Conservation (phyloP, 2,113 vertebrate species). For the Rhombomys opimus region DNA sequence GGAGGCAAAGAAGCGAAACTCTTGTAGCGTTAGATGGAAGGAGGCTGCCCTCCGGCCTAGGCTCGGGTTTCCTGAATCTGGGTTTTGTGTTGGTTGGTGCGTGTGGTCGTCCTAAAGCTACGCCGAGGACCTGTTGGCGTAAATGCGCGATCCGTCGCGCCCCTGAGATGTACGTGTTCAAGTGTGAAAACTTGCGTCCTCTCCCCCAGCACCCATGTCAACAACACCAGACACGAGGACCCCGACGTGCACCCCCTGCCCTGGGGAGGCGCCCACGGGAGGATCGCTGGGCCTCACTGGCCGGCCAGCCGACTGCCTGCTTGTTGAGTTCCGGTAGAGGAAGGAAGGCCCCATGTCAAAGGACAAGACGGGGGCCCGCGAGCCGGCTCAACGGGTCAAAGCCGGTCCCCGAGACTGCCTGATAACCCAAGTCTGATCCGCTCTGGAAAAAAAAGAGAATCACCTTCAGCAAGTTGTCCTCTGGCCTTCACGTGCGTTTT, state of each 20-base stretch:
- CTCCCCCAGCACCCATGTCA: neutral
- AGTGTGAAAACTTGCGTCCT: neutral
- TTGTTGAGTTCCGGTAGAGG: too few species aligned
- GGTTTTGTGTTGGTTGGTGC: too few species aligned
- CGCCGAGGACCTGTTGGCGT: too few species aligned
- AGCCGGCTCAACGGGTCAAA: neutral
- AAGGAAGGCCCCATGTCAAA: neutral
- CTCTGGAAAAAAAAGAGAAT: neutral
- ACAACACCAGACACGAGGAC: neutral
- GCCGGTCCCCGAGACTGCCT: neutral
- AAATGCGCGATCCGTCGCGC: too few species aligned
- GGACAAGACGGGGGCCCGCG: neutral
- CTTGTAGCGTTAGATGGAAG: neutral
- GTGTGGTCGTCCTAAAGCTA: too few species aligned
- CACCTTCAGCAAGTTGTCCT: neutral
- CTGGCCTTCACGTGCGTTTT: neutral
- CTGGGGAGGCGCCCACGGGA: neutral
- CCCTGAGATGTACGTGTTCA: neutral
- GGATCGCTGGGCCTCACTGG: neutral
- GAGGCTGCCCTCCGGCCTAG: neutral
- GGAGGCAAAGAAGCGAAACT: neutral
- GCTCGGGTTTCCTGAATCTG: neutral
- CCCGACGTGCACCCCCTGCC: neutral
- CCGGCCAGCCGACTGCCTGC: neutral
- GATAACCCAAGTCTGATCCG: neutral